Evolutionary conservation across 2,888 invertebrate genomes (phyloP).

Genomic region (Apamea crenata): DNA sequence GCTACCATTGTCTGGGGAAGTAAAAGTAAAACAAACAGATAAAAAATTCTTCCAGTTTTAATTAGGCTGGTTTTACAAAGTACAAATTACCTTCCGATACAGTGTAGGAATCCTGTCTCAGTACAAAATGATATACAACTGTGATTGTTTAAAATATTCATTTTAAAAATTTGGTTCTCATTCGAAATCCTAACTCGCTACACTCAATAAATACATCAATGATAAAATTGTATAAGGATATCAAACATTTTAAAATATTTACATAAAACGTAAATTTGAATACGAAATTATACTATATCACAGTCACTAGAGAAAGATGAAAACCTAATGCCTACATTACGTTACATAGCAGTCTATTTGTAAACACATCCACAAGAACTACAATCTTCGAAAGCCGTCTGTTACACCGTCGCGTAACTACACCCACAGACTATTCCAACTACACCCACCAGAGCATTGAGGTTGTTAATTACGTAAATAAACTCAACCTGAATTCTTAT

Average conservation of each 20-base stretch:
- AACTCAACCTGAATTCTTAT: not conserved
- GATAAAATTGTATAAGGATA: slow-evolving; percentile 89
- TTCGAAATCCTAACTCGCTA: slow-evolving; percentile 73
- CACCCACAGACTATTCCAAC: not conserved
- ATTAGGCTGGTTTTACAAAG: slow-evolving; percentile 78
- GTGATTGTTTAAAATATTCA: slow-evolving; percentile 66
- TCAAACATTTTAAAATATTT: slow-evolving; percentile 88
- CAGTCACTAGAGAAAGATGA: slow-evolving; percentile 89
- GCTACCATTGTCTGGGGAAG: slow-evolving; percentile 32
- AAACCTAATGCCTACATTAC: slow-evolving; percentile 82
- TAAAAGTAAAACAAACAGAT: slow-evolving; percentile 68
- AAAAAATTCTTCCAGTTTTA: slow-evolving; percentile 79
- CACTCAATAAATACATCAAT: slow-evolving; percentile 82
- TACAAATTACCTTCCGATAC: slow-evolving; percentile 76
- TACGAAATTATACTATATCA: slow-evolving; percentile 89
- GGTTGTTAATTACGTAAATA: not conserved
- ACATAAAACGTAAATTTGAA: slow-evolving; percentile 83
- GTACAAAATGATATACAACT: slow-evolving; percentile 79
- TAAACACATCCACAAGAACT: slow-evolving; percentile 83
- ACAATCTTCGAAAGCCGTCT: slow-evolving; percentile 75
- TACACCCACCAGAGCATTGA: not conserved
- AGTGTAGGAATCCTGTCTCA: slow-evolving; percentile 77
- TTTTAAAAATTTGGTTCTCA: slow-evolving; percentile 69
- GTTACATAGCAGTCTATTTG: slow-evolving; percentile 85
- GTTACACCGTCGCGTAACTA: slow-evolving; percentile 71